Base-by-base conservation (phyloP, 2,113 vertebrate genomes). In the Sturnus vulgaris region DNA sequence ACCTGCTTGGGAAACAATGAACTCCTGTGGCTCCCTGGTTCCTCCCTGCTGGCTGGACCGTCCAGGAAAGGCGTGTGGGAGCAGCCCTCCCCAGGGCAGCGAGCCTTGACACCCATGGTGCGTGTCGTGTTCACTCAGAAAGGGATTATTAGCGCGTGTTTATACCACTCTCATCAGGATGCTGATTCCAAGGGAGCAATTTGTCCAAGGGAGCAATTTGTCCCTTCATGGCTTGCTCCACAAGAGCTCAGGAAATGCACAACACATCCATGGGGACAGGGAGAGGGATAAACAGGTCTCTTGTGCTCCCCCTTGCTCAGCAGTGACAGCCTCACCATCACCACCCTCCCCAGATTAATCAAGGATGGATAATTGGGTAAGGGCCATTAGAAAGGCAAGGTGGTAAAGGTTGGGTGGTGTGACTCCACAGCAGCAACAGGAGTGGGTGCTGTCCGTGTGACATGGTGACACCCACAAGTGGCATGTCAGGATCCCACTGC, bases 1-100 rank as follows among this genome's bases (percentile, higher is more conserved):
- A 93, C 95, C 96, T 98, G 96, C 92, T 84, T 71, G 89, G 91
- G 66, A 97, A 96, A 96, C 94, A 97, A 89, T 96, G 86, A 93
- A 94, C 76, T 80, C 35, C 4, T 28, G 80, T 50, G 12, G 73
- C 61, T 94, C 83, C 66, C 86, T 10, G 1, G 79, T 73, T 81
- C 60, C 59, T 61, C 16, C 10, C 0, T 16, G 87, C 71, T 35
- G 11, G 84, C 28, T 7, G 2, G 80, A 82, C 56, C 46, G 49
- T 57, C 20, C 1, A 2, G 68, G 42, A 66, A 65, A 76, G 73
- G 35, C 17, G 4, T 0, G 1, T 8, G 70, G 88, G 70, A 79
- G 57, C 31, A 37, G n/a, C 15, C 4, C 28, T n/a, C 40, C 52
- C 79, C 49, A 13, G 2, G 10, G 57, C 68, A 77, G 53, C 50